Evolutionary conservation across 2,797 vertebrate genomes (phyloP), one percentile per base, ranked within the genome.

Genomic region (Scolopax rusticola): DNA sequence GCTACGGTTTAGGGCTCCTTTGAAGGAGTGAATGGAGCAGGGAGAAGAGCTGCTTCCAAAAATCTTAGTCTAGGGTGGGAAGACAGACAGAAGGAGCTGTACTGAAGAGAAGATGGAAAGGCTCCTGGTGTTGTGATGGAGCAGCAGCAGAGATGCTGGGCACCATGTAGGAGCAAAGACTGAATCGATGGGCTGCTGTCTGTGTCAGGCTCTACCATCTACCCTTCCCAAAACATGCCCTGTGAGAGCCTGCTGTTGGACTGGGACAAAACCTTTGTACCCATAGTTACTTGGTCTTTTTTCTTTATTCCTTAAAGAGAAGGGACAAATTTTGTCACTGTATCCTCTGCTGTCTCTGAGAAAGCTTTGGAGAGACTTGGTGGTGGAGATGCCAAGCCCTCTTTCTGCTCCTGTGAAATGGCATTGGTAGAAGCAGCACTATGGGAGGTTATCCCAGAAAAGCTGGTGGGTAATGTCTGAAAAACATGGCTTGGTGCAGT

Each of bases 381-480:
- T 2, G 3, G 11, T 28, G 48, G 87, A 92, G 91, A 47, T 30
- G 28, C 25, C 45, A 19, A 71, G 50, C 25, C 14, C 32, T 56
- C 36, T 65, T 69, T 76, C 53, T 48, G 12, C 53, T 64, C 15
- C 38, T 69, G 54, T 65, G 60, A 92, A 78, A 30, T 38, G 25
- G 20, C 5, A 0, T 12, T 57, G n/a, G 32, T 54, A 41, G 61
- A 61, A 82, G 33, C 12, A 12, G 15, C 0, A 0, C n/a, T 65
- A 50, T 43, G 27, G 27, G 38, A 89, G 8, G 28, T 80, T n/a
- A 68, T 17, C 27, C 19, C 19, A 51, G 48, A 59, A 91, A 60
- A 67, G 27, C 38, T 60, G 27, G 53, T 80, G 81, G 36, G 23
- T 69, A 4, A 53, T 20, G 20, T 8, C 63, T 57, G 54, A 75